These are phyloP conservation scores for Cyrtonyx montezumae DNA, from an alignment of 2,113 vertebrate genomes.

Conservation along the genomic window DNA sequence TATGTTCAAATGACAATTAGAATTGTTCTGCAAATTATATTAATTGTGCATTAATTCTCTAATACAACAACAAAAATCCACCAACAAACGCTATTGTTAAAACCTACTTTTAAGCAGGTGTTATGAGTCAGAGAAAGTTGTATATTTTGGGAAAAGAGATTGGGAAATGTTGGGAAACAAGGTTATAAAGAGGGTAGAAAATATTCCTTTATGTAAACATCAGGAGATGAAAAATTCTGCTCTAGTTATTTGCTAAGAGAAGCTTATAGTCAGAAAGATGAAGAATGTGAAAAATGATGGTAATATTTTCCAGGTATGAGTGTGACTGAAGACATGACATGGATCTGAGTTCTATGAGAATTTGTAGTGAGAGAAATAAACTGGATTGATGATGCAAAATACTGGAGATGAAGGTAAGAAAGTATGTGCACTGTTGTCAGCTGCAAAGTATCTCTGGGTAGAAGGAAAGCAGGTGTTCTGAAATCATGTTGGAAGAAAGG, in stretches of 20 bases:
- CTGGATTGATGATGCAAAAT: background rate
- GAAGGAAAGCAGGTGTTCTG: background rate
- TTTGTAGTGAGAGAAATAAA: background rate
- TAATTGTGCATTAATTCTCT: background rate
- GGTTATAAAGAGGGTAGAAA: background rate
- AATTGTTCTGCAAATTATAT: background rate
- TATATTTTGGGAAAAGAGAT: background rate
- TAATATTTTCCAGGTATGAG: background rate
- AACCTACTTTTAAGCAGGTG: background rate
- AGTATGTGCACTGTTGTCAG: background rate
- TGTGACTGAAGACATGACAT: background rate
- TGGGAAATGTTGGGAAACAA: background rate
- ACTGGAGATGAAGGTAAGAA: background rate
- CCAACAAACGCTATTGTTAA: background rate
- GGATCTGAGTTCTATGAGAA: background rate
- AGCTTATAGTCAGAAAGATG: background rate
- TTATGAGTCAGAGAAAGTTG: background rate
- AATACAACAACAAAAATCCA: no score
- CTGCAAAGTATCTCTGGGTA: background rate
- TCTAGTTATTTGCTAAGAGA: background rate
- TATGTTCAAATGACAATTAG: background rate
- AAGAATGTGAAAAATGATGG: background rate
- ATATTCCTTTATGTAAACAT: accelerated
- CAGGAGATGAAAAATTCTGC: background rate
- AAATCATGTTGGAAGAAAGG: background rate